Percentiles rank a stretch among this genome's conserved stretches.
phyloP scores from a whole-genome alignment of 2,113 vertebrate genomes.

The Muntiacus muntjak region DNA sequence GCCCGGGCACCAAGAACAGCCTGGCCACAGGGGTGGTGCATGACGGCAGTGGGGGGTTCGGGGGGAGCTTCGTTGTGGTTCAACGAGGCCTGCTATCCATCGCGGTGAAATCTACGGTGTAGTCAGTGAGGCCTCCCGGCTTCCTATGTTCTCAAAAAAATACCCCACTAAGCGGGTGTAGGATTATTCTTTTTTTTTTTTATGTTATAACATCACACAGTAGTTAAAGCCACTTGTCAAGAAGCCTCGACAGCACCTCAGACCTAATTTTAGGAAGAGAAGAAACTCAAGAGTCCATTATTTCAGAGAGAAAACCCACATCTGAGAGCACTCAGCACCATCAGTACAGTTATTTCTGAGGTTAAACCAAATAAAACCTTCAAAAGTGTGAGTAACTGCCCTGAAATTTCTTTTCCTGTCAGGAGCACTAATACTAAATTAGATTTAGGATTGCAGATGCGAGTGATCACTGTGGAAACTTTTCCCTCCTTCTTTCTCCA shows the following conservation, averaged over 20 bases:
- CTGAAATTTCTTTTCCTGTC: conserved; percentile 77
- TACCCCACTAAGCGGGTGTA: neutral
- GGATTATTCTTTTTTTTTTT: conserved; percentile 29
- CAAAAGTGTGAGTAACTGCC: conserved; percentile 71
- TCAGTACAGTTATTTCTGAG: conserved; percentile 71
- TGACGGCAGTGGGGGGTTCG: rapidly evolving
- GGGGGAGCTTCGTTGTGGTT: neutral
- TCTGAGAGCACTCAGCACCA: conserved; percentile 68
- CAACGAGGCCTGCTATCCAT: neutral
- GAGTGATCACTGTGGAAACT: conserved; percentile 53
- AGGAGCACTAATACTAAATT: conserved; percentile 70
- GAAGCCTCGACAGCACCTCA: conserved; percentile 64
- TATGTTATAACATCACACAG: conserved; percentile 52
- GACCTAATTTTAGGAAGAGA: conserved; percentile 58
- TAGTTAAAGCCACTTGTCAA: conserved; percentile 55
- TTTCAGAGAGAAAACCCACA: conserved; percentile 72
- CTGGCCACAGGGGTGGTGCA: neutral
- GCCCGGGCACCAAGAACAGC: neutral
- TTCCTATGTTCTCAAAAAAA: conserved; percentile 29
- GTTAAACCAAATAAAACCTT: conserved; percentile 80
- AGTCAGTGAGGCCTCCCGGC: conserved; percentile 6
- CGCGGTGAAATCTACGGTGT: neutral
- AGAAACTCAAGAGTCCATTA: conserved; percentile 74
- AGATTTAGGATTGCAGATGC: conserved; percentile 75
- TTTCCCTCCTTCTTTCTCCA: conserved; percentile 28